Percentiles rank a stretch among this genome's conserved stretches.
Evolutionary conservation across 2,888 invertebrate species (phyloP).

Genomic region (Aphidius colemani): DNA sequence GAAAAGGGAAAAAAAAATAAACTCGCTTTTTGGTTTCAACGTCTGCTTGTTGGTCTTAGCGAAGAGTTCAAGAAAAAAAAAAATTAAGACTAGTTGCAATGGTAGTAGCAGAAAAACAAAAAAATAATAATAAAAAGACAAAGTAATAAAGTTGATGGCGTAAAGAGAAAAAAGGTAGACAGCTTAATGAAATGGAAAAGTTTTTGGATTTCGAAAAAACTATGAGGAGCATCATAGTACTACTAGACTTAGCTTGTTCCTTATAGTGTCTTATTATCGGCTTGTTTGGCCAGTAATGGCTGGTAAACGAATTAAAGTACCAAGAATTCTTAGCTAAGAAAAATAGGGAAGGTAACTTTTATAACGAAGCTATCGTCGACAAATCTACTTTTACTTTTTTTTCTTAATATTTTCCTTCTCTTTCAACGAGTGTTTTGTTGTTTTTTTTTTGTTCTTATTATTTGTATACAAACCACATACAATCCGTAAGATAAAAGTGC

Average conservation of each 20-base stretch:
- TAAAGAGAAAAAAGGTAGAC: constrained; percentile 38
- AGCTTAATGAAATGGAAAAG: constrained; percentile 58
- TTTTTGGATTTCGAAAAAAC: constrained; percentile 40
- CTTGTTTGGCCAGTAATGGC: constrained; percentile 44
- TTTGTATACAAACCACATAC: constrained; percentile 5
- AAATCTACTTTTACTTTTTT: constrained; percentile 12
- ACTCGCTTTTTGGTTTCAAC: constrained; percentile 53
- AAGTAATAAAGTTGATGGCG: constrained; percentile 54
- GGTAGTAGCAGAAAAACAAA: constrained; percentile 37
- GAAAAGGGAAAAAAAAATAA: constrained; percentile 36
- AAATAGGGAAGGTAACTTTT: constrained; percentile 40
- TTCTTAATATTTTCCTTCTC: background rate
- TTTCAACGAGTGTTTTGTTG: background rate
- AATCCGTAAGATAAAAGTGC: constrained; percentile 16
- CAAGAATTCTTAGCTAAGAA: constrained; percentile 43
- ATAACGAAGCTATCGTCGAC: constrained; percentile 41
- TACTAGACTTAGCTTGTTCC: constrained; percentile 25
- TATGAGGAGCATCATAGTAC: no score
- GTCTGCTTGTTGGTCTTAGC: background rate
- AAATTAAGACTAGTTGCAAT: constrained; percentile 19
- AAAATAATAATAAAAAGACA: constrained; percentile 34
- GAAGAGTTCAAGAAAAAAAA: background rate
- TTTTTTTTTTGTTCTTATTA: background rate
- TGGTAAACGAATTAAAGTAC: constrained; percentile 57
- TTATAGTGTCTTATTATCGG: constrained; percentile 15